Base-by-base conservation (phyloP, 2,113 vertebrate genomes). In the Tetrao urogallus region DNA sequence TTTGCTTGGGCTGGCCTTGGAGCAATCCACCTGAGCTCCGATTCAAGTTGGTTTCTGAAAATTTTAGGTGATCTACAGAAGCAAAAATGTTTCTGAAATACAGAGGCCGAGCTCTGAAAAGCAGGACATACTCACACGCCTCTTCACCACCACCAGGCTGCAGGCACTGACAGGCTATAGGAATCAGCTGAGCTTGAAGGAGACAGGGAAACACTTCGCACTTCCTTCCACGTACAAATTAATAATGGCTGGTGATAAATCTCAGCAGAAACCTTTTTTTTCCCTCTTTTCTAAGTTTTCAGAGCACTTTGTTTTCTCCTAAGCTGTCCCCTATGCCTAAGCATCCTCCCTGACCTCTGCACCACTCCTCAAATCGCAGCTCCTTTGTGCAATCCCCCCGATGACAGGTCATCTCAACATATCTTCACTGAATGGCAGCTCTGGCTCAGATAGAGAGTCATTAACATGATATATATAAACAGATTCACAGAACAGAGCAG, bases 1-100 rank as follows among this genome's bases (percentile, higher is more conserved):
- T 96, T 94, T 92, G 85, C 88, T 88, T 63, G 66, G 72, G 66
- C 86, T 93, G 88, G 63, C 78, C 88, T 84, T 12, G 1, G 66
- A 94, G 88, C 88, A 92, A 69, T 32, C 77, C 52, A 66, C 63
- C 56, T 24, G 36, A 90, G 60, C 42, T 71, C 52, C 56, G 65
- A 77, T 70, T 70, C n/a, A 15, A 94, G 58, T 60, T 24, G 77
- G 52, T 43, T 94, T 64, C 91, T 94, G 86, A 94, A 96, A 88
- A 94, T 91, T 93, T 60, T 63, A 94, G 81, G 63, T 61, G 82
- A 92, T 88, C 66, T 17, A 72, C 61, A n/a, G 54, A 93, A 89
- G 32, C 47, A 69, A 82, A 25, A 28, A n/a, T 10, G 34, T 64
- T 87, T 66, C 63, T 80, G 47, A 94, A 92, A 71, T 60, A 92